Base-by-base conservation (phyloP, 1,140 invertebrate genomes). In the Apis dorsata region DNA sequence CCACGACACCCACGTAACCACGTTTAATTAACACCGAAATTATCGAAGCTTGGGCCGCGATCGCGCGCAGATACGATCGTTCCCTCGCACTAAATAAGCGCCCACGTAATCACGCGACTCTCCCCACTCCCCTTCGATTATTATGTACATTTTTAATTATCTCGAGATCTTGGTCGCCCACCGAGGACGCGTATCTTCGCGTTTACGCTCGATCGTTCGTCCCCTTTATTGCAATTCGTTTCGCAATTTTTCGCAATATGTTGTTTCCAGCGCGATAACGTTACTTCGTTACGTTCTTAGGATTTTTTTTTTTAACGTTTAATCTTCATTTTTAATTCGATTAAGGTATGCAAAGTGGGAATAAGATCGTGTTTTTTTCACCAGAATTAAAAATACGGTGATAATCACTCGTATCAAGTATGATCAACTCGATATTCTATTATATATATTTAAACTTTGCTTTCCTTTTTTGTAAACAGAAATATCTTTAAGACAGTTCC, bases 1-100 rank as follows among this genome's bases (percentile, higher is more conserved):
- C 51, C 85, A 10, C 66, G 34, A 59, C 75, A 71, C 83, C 86
- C 81, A 85, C 70, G 71, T 83, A 82, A 28, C 34, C 28, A 63
- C 84, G 80, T 88, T 89, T 89, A 89, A 89, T 89, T 89, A 88
- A 82, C 87, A 68, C 87, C 86, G 83, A 88, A 88, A 88, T 88
- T 88, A 85, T 87, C 81, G 77, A 87, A 79, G 84, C 71, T 55
- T n/a, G 51, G 8, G 12, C 57, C 51, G 51, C n/a, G 79, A 73
- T 81, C 60, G 12, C 55, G 21, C 55, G 53, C 49, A 60, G 75
- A 68, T 69, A 78, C 75, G 75, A 34, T 66, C 21, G 28, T 4
- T 57, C 71, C 51, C 69, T 59, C 81, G 78, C 81, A 81, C 77
- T 87, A 87, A 87, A 87, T 87, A 87, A 87, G 44, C 73, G 86